A percentile compares a stretch with the other conserved stretches of the same genome.
Conservation (phyloP, 2,113 vertebrate species). For the Columba livia region DNA sequence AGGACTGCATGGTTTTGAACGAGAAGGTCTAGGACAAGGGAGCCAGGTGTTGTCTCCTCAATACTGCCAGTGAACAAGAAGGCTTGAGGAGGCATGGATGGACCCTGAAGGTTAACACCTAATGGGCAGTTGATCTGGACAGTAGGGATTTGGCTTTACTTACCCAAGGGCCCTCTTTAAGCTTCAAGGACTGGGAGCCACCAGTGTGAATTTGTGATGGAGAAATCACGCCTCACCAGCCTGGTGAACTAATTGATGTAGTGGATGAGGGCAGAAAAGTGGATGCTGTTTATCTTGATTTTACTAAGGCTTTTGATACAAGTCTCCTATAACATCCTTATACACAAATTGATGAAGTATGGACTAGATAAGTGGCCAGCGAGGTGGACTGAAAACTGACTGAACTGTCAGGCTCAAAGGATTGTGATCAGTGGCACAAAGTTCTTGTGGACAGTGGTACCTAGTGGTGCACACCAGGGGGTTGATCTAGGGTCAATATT, state of each 20-base stretch:
- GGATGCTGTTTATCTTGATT: neutral
- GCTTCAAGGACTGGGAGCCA: neutral
- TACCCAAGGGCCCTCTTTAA: neutral
- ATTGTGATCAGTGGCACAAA: neutral
- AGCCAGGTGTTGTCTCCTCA: neutral
- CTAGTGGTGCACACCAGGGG: neutral
- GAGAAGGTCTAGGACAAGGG: fast-evolving
- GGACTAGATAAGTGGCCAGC: neutral
- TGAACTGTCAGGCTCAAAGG: neutral
- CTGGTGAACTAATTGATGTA: neutral
- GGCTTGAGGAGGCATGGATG: neutral
- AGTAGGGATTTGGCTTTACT: neutral
- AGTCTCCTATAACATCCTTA: neutral
- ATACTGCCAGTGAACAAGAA: neutral
- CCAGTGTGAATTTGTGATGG: neutral
- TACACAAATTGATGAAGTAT: neutral
- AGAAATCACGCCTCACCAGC: neutral
- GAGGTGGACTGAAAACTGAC: neutral
- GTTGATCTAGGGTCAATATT: neutral
- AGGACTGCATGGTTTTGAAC: fast-evolving
- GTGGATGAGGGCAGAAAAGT: neutral
- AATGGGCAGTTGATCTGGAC: neutral
- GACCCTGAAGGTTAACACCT: neutral
- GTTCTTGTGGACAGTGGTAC: neutral
- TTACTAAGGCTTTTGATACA: neutral